These are phyloP conservation scores for Drosophila histrio DNA, from an alignment of 2,888 invertebrate genomes.

Conservation along the genomic window DNA sequence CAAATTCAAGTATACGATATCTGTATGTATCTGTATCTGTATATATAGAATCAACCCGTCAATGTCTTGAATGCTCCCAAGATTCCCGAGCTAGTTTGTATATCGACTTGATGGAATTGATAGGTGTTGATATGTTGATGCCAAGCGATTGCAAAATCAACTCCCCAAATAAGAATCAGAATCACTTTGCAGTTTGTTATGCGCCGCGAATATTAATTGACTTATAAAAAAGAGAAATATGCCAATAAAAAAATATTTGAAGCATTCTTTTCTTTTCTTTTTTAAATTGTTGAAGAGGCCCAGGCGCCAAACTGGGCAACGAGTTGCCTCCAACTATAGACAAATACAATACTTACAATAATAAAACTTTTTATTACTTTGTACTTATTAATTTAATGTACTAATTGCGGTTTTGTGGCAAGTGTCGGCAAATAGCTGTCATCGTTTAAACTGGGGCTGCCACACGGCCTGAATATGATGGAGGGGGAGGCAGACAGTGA, in stretches of 20 bases:
- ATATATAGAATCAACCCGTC: not conserved
- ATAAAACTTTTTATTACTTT: conserved; percentile 55
- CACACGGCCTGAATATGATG: not conserved
- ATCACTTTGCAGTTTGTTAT: conserved; percentile 49
- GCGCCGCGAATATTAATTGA: conserved; percentile 68
- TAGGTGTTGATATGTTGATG: conserved; percentile 73
- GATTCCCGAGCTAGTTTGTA: not conserved
- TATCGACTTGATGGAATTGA: conserved; percentile 22
- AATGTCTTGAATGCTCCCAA: conserved; percentile 1
- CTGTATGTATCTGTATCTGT: too few species aligned
- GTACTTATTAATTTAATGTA: conserved; percentile 71
- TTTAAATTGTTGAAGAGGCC: not conserved
- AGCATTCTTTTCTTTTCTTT: conserved; percentile 10
- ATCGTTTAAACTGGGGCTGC: conserved; percentile 58
- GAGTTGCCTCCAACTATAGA: conserved; percentile 33
- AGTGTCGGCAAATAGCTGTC: conserved; percentile 40
- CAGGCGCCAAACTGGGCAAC: conserved; percentile 37
- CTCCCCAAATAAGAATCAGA: conserved; percentile 52
- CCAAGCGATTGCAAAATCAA: conserved; percentile 63
- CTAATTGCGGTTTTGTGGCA: conserved; percentile 75
- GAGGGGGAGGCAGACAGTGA: not conserved
- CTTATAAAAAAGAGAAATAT: conserved; percentile 69
- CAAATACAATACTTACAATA: conserved; percentile 14
- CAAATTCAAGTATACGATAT: conserved; percentile 30
- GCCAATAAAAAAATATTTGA: conserved; percentile 68